Evolutionary conservation across 2,113 vertebrate species (phyloP).

Genomic region (Brachypodius melanocephalos): DNA sequence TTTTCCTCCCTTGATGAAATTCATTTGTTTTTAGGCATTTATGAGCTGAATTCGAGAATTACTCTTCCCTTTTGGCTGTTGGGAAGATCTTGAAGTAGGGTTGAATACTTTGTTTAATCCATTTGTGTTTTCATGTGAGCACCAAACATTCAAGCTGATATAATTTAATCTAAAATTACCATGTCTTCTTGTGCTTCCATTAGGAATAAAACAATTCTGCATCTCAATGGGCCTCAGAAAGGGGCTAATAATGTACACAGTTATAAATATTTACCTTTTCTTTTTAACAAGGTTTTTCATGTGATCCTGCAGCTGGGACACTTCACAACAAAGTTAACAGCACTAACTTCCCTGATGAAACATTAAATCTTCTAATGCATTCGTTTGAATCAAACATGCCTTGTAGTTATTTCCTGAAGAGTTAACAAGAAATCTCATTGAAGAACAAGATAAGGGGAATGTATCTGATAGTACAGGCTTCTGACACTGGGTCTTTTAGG

Average conservation of each 20-base stretch:
- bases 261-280: constrained; percentile 25
- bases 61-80: background rate
- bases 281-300: background rate
- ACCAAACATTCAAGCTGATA: background rate
- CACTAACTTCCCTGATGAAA: background rate
- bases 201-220: background rate
- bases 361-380: background rate
- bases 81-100: background rate
- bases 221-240: background rate
- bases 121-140: background rate
- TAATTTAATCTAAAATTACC: background rate
- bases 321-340: background rate
- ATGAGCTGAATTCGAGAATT: background rate
- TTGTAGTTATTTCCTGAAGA: background rate
- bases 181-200: background rate
- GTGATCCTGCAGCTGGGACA: background rate
- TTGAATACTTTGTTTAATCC: background rate
- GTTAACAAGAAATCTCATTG: background rate
- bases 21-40: background rate
- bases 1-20: background rate
- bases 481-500: background rate
- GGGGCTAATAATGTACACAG: background rate
- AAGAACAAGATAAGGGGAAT: background rate
- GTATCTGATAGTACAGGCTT: background rate
- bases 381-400: background rate